Conservation (phyloP, 2,888 invertebrate species). For the Sinopyrophorus schimmeli region DNA sequence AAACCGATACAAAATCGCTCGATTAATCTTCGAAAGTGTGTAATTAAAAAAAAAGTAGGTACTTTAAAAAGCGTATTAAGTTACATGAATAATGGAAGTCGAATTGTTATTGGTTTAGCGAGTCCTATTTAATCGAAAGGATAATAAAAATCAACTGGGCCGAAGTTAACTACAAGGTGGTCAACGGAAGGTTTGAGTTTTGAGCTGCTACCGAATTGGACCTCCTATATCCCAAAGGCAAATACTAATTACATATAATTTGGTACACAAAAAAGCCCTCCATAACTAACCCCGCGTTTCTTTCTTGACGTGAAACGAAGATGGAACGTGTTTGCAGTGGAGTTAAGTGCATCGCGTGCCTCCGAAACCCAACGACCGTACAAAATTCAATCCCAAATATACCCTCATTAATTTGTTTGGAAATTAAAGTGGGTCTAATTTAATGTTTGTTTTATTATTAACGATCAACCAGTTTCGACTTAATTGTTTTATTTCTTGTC, state of each 20-base stretch:
- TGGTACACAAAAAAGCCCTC: conserved; percentile 14
- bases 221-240: conserved; percentile 22
- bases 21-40: too few species aligned
- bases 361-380: conserved; percentile 31
- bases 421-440: conserved; percentile 32
- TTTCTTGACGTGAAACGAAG: conserved; percentile 1
- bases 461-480: conserved; percentile 19
- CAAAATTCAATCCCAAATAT: conserved; percentile 35
- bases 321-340: conserved; percentile 4
- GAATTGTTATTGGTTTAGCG: too few species aligned
- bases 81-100: too few species aligned
- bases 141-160: conserved; percentile 13
- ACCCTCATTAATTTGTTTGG: conserved; percentile 36
- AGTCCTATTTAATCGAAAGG: too few species aligned
- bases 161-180: conserved; percentile 20
- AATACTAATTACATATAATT: conserved; percentile 4
- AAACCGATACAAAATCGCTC: too few species aligned
- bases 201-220: conserved; percentile 23
- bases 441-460: conserved; percentile 33
- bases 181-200: conserved; percentile 12
- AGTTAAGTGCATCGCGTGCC: conserved; percentile 20
- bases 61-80: too few species aligned
- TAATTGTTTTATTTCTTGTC: conserved; percentile 25
- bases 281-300: neutral
- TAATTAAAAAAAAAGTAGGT: too few species aligned